Evolutionary conservation across 2,113 vertebrate species (phyloP).

Genomic region (Colistium nudipinnis): DNA sequence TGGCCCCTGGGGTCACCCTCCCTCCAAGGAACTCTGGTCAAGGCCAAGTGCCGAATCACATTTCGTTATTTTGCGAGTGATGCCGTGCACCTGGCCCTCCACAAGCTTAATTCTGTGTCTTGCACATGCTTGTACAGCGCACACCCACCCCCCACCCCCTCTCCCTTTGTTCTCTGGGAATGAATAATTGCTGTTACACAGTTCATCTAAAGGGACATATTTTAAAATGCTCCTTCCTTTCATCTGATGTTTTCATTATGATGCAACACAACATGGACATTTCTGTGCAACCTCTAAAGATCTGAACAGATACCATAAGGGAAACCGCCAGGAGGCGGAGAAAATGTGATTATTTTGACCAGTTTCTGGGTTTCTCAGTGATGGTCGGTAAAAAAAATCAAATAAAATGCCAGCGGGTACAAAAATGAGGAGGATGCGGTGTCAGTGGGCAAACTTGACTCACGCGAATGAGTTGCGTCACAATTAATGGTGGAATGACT

Average conservation of each 20-base stretch:
- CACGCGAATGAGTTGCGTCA: constrained; percentile 23
- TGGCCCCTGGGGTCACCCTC: constrained; percentile 15
- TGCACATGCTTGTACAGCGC: constrained; percentile 25
- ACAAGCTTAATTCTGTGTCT: constrained; percentile 14
- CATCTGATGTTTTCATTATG: constrained; percentile 69
- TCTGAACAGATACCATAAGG: constrained; percentile 62
- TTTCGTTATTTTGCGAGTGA: constrained; percentile 4
- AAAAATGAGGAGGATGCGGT: constrained; percentile 19
- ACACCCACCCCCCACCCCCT: neutral
- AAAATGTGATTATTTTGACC: constrained; percentile 64
- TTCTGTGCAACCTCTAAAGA: constrained; percentile 70
- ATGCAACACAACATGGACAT: constrained; percentile 76
- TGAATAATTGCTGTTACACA: constrained; percentile 41
- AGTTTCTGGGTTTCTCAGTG: constrained; percentile 50
- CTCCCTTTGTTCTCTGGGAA: constrained; percentile 58
- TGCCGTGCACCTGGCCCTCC: constrained; percentile 18
- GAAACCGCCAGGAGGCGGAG: constrained; percentile 38
- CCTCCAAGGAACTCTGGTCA: constrained; percentile 16
- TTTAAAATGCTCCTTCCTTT: constrained; percentile 62
- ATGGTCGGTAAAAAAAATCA: constrained; percentile 34
- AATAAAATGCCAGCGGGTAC: constrained; percentile 38
- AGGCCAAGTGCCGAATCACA: constrained; percentile 20
- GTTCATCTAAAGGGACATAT: constrained; percentile 58
- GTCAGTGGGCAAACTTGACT: constrained; percentile 28
- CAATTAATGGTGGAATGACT: constrained; percentile 12